These are phyloP conservation scores for Diarsia mendica DNA, from an alignment of 2,888 invertebrate genomes.

Conservation along the genomic window DNA sequence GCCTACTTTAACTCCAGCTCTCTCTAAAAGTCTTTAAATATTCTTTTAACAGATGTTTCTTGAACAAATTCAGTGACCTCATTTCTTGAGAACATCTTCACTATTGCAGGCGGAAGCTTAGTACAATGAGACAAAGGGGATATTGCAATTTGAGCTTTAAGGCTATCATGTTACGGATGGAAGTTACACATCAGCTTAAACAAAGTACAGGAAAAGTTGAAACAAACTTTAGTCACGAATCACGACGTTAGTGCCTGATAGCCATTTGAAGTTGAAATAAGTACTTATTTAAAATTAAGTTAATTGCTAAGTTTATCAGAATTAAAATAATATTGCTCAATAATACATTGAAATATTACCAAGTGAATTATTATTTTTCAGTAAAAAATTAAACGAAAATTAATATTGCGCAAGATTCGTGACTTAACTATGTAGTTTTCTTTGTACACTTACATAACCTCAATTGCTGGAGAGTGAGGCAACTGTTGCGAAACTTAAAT, in stretches of 20 bases:
- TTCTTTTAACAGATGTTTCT: conserved; percentile 54
- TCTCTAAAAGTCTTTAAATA: conserved; percentile 30
- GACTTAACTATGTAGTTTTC: conserved; percentile 54
- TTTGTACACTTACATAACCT: conserved; percentile 50
- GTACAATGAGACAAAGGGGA: conserved; percentile 35
- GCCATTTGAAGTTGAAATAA: conserved; percentile 13
- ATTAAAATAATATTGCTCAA: background rate
- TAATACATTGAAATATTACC: background rate
- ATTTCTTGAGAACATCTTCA: conserved; percentile 63
- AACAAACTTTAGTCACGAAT: conserved; percentile 47
- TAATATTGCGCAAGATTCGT: conserved; percentile 53
- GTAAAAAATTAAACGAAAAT: conserved; percentile 34
- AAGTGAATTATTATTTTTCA: conserved; percentile 9
- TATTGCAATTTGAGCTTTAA: conserved; percentile 53
- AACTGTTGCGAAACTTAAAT: conserved; percentile 53
- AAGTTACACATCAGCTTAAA: conserved; percentile 14
- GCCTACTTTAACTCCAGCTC: background rate
- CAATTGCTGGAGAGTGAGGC: conserved; percentile 41
- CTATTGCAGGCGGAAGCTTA: conserved; percentile 64
- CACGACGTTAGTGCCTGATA: conserved; percentile 37
- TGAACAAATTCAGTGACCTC: conserved; percentile 63
- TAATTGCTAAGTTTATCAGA: background rate
- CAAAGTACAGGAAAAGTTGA: conserved; percentile 37
- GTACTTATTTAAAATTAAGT: background rate
- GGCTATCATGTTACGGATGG: background rate